Base-by-base conservation (phyloP, 2,888 invertebrate genomes). In the Aphidoletes aphidimyza region DNA sequence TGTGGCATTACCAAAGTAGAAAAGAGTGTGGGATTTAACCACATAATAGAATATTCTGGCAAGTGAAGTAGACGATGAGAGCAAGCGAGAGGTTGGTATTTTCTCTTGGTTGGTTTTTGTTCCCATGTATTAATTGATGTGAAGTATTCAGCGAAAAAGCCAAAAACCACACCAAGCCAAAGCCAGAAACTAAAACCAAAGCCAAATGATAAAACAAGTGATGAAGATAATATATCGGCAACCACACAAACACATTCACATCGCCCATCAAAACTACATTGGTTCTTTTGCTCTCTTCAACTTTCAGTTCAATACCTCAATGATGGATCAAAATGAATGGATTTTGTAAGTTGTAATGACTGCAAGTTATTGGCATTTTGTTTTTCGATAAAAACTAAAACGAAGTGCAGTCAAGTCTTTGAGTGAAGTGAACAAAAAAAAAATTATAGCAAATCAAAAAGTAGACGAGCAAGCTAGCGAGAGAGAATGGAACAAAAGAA, bases 171-270 rank as follows among this genome's bases (percentile, higher is more conserved):
- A 47, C 6, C 39, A 47, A 47, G 47, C 47, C 47, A 47, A 47
- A 47, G 19, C 47, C 42, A 47, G 30, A 54, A 54, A 22, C 54
- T 14, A 69, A 69, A 69, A 9, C 69, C 69, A 69, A 19, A 19
- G 34, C 69, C 30, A 17, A 69, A 69, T 69, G 69, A 69, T 69
- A 69, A 69, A 69, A 69, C 69, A 69, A 69, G 69, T 69, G 69
- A 69, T 69, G 69, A 69, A 69, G 69, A 69, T 69, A 69, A 69
- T 69, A 69, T 69, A 69, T 69, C 69, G 69, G 30, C 69, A 69
- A n/a, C 34, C 26, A 69, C 30, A 69, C 69, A 69, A 26, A 69
- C 69, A 69, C 69, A 30, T 34, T 30, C 69, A 69, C 69, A 42
- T 42, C 42, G 14, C 42, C 6, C 42, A 42, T 14, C 69, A 30